Base-by-base conservation (phyloP, 2,888 invertebrate genomes). In the Keiferia lycopersicella region DNA sequence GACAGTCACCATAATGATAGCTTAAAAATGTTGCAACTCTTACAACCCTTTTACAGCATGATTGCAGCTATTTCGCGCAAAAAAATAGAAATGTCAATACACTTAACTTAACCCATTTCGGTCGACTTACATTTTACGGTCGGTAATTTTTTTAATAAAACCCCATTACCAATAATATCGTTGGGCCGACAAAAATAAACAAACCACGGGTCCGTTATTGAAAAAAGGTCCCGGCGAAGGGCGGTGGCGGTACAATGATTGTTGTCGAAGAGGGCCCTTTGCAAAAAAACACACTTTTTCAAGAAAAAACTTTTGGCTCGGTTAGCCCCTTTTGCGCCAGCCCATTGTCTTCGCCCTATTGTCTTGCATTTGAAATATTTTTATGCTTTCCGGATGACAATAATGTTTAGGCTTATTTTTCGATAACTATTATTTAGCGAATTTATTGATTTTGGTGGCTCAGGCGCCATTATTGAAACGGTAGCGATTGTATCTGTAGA, bases 311-410 rank as follows among this genome's bases (percentile, higher is more conserved):
- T 72, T 75, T 80, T 81, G 81, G 79, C 26, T 26, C 26, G 26
- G 26, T 26, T 26, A 26, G 26, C 84, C 85, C 86, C 86, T 89
- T 88, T 88, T 87, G 85, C 87, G 82, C 78, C 70, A 76, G 71
- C 72, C 90, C 89, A 91, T 91, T 91, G 91, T 91, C 87, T 88
- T 78, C 76, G 75, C 71, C 72, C 90, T 88, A 90, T 91, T 91
- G 91, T 91, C 84, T 89, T 79, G 84, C 81, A 86, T 88, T 88
- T 87, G 81, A 91, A 88, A 89, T 88, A 88, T 89, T 91, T 88
- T 89, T 89, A 90, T 88, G 89, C 84, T 88, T 86, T 82, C 87
- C 88, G 88, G 89, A 87, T 88, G 86, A 85, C 86, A 79, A 87
- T 88, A 88, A 87, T 84, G 85, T 85, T 87, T 85, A 83, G 83